Evolutionary conservation across 2,113 vertebrate species (phyloP), one percentile per base, ranked within the genome.

Genomic region (Ciconia maguari): DNA sequence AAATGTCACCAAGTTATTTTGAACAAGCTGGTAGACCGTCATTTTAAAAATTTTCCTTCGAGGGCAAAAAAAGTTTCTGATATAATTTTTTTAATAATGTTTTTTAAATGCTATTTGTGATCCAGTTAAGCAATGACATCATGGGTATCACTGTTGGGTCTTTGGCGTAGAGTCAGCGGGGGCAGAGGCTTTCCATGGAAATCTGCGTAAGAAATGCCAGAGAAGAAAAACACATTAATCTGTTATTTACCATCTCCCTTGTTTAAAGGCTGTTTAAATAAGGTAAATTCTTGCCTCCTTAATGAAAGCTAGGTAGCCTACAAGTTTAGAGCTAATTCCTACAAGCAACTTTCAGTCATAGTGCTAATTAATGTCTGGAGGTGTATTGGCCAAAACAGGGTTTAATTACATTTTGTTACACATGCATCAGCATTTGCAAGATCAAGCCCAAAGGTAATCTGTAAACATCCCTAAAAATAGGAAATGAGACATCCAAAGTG

Each of bases 161-260:
- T 98, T 87, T 98, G 98, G 78, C 91, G 96, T 20, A 97, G 9
- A 70, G 94, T 90, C 93, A 98, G 83, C 0, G 98, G 98, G 34
- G 98, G 98, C 48, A 98, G 90, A 32, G 98, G 98, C 93, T 98
- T 98, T 48, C 98, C 98, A 72, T 94, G 98, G 96, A 98, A 98
- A 98, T 98, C 98, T 98, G 94, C 7, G 2, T 17, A 64, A 93
- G 60, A 93, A 88, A 96, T 75, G 48, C 11, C 81, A 97, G 62
- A 97, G 89, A 75, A 90, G 20, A 90, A 94, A 86, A 49, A n/a
- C 25, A 86, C 5, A 34, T 97, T 92, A 95, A 13, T 54, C 86
- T 75, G 52, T 81, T 48, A 55, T 57, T 84, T 80, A 42, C 18
- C 13, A 32, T 22, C 32, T 64, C 46, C 38, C 64, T 80, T 70